Evolutionary conservation across 1,140 invertebrate species (phyloP).

Genomic region (Bombus sylvicola): DNA sequence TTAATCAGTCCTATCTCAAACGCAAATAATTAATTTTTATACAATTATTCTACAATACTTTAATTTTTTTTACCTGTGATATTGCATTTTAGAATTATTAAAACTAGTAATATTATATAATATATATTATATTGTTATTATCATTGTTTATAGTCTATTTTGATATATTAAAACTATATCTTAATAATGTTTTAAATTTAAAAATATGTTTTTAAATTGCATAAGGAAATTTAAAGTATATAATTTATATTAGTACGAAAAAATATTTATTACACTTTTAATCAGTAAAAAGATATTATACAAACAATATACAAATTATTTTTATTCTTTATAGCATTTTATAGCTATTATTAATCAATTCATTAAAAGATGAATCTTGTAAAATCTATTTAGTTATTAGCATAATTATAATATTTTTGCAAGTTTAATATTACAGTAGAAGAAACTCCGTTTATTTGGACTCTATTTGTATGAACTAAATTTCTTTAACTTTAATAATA

Average conservation of each 20-base stretch:
- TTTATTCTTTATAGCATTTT: not conserved
- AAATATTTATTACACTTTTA: slow-evolving; percentile 4
- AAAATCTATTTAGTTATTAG: not conserved
- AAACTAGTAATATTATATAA: not conserved
- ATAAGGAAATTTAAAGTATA: not conserved
- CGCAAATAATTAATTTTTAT: not conserved
- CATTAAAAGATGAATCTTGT: not conserved
- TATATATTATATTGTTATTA: not conserved
- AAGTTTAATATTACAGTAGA: too few species aligned
- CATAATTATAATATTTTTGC: too few species aligned
- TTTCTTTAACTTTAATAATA: too few species aligned
- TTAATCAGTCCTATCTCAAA: not conserved
- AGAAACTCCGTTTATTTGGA: too few species aligned
- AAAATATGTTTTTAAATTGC: not conserved
- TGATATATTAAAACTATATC: not conserved
- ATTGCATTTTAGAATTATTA: not conserved
- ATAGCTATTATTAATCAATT: not conserved
- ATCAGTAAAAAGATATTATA: not conserved
- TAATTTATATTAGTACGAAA: not conserved
- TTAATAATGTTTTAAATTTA: not conserved
- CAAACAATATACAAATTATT: not conserved
- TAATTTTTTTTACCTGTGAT: too few species aligned
- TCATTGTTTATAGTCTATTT: not conserved
- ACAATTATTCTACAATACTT: not conserved
- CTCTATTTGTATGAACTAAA: too few species aligned